Percentiles rank a stretch among this genome's conserved stretches.
phyloP scores from a whole-genome alignment of 2,113 vertebrate species.

The Notiomystis cincta region DNA sequence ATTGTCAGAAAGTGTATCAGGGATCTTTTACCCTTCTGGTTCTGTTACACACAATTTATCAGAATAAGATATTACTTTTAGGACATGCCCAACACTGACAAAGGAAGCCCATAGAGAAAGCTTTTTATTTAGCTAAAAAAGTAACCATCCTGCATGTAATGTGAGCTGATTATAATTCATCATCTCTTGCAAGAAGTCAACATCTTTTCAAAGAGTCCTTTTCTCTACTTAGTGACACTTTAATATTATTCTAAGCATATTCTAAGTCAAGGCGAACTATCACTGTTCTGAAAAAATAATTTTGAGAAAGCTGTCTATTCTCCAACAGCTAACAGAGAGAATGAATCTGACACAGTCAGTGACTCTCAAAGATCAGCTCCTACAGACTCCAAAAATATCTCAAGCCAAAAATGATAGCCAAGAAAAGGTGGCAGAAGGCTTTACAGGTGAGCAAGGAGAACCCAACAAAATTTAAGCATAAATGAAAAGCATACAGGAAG shows the following conservation, averaged over 20 bases:
- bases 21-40: not conserved
- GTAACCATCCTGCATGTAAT: not conserved
- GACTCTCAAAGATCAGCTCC: not conserved
- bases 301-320: not conserved
- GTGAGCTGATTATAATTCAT: not conserved
- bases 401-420: not conserved
- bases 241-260: not conserved
- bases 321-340: not conserved
- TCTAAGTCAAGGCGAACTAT: not conserved
- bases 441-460: not conserved
- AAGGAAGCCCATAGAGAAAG: not conserved
- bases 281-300: not conserved
- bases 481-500: not conserved
- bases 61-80: not conserved
- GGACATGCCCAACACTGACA: not conserved
- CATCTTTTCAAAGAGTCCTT: not conserved
- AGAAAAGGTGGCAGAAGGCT: not conserved
- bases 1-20: not conserved
- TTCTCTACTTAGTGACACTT: not conserved
- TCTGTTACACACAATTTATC: not conserved
- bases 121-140: not conserved
- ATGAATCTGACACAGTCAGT: not conserved
- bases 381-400: not conserved
- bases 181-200: not conserved
- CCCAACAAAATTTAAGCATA: not conserved